Percentiles rank a stretch among this genome's conserved stretches.
Conservation (phyloP, 2,888 invertebrate genomes). For the Xylota segnis region DNA sequence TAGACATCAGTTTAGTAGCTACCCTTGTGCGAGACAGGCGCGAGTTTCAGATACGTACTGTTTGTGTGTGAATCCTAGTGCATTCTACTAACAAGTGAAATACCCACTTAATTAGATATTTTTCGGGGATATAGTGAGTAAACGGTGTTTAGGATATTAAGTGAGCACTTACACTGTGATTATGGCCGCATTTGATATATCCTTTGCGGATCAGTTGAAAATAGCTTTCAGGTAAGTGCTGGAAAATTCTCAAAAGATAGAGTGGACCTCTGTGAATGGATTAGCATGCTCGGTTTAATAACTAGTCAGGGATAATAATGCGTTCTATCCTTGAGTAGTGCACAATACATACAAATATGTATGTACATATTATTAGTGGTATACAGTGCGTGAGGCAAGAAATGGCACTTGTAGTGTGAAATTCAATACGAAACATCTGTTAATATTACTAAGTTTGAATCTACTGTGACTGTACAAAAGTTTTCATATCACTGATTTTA, state of each 20-base stretch:
- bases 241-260: not conserved
- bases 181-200: slow-evolving; percentile 80
- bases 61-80: slow-evolving; percentile 20
- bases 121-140: not conserved
- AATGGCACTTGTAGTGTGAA: not conserved
- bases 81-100: slow-evolving; percentile 33
- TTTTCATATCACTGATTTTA: not conserved
- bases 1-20: slow-evolving; percentile 54
- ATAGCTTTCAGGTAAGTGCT: slow-evolving; percentile 82
- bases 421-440: not conserved
- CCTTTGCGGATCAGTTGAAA: slow-evolving; percentile 83
- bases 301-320: slow-evolving; percentile 27
- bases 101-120: not conserved
- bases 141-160: slow-evolving; percentile 4
- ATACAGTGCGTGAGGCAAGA: not conserved
- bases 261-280: slow-evolving; percentile 13
- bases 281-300: not conserved
- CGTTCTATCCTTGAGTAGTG: not conserved
- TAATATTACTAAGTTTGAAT: not conserved
- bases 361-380: not conserved
- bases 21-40: slow-evolving; percentile 68
- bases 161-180: slow-evolving; percentile 6
- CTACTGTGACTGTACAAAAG: not conserved
- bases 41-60: not conserved
- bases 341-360: not conserved